A percentile compares a stretch with the other conserved stretches of the same genome.
These are phyloP conservation scores for Marcusenius ussheri DNA, from an alignment of 2,113 vertebrate species.

Conservation along the genomic window DNA sequence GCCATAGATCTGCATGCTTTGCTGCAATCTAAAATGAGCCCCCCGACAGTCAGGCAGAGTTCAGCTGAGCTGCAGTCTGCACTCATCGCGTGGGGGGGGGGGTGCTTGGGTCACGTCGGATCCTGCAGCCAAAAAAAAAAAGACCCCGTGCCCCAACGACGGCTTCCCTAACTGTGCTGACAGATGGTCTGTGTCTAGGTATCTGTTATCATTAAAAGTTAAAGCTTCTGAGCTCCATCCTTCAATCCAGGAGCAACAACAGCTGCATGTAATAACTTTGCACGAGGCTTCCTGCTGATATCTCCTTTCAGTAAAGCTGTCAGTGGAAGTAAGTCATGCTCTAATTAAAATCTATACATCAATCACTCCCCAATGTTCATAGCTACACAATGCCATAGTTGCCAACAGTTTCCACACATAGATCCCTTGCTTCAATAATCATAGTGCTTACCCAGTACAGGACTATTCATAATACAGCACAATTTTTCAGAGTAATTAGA, in stretches of 20 bases:
- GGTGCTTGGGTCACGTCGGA: neutral
- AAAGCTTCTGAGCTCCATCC: neutral
- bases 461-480: neutral
- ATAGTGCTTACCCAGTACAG: neutral
- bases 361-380: neutral
- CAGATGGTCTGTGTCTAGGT: neutral
- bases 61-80: neutral
- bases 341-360: conserved; percentile 4
- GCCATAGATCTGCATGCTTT: neutral
- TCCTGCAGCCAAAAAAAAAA: neutral
- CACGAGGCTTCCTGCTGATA: neutral
- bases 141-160: neutral
- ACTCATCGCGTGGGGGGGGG: neutral
- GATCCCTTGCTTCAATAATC: neutral
- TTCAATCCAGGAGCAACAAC: neutral
- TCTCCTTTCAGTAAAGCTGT: neutral
- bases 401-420: neutral
- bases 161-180: neutral
- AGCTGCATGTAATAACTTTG: neutral
- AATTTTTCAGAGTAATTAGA: neutral
- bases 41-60: neutral
- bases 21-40: neutral
- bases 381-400: neutral
- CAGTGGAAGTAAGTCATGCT: neutral
- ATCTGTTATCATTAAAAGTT: conserved; percentile 14